Evolutionary conservation across 2,888 invertebrate species (phyloP).

Genomic region (Drosophila colorata): DNA sequence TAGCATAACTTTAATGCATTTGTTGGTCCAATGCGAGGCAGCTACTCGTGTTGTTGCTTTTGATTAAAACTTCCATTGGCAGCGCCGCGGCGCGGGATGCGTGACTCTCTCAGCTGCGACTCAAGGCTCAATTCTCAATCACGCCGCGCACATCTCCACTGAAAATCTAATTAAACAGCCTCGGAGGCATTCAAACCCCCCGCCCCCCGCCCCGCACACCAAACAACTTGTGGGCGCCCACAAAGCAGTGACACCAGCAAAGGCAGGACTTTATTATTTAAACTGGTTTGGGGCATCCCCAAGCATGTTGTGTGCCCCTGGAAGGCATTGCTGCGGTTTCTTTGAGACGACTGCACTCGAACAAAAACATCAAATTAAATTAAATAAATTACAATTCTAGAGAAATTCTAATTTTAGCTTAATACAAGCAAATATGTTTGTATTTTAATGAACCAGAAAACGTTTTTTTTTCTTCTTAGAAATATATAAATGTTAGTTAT

Average conservation of each 20-base stretch:
- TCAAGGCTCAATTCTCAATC: conserved; percentile 57
- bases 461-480: no score
- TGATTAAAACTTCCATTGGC: conserved; percentile 82
- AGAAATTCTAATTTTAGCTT: no score
- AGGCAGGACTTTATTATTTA: neutral
- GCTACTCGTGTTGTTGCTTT: conserved; percentile 63
- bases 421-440: no score
- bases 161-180: conserved; percentile 75
- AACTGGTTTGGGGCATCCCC: neutral
- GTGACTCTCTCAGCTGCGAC: conserved; percentile 46
- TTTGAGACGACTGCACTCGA: no score
- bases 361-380: no score
- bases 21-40: conserved; percentile 17
- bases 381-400: no score
- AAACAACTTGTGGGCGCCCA: neutral
- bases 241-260: neutral
- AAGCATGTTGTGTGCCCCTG: no score
- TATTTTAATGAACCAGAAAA: no score
- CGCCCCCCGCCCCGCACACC: neutral
- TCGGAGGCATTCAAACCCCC: conserved; percentile 12
- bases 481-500: no score
- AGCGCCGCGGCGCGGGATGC: conserved; percentile 17
- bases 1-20: conserved; percentile 32
- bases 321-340: no score
- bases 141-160: conserved; percentile 57